Evolutionary conservation across 2,113 vertebrate genomes (phyloP).

Genomic region (Circaetus cinerascens): DNA sequence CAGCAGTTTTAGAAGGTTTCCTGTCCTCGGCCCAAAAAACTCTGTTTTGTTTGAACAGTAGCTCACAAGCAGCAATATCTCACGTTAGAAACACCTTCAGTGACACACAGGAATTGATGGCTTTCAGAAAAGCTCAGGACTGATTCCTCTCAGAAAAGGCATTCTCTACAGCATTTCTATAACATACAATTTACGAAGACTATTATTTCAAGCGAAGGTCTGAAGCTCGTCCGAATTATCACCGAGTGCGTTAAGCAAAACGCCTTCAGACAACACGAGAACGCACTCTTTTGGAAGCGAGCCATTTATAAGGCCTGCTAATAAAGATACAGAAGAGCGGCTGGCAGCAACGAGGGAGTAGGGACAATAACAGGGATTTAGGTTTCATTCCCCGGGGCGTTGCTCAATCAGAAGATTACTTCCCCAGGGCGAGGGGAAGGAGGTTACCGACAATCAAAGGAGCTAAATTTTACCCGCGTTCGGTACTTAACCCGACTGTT

Average conservation of each 20-base stretch:
- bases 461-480: not conserved
- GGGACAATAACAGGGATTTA: fast-evolving
- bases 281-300: fast-evolving
- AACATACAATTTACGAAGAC: fast-evolving
- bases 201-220: fast-evolving
- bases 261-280: fast-evolving
- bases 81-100: fast-evolving
- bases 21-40: not conserved
- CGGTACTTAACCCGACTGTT: fast-evolving
- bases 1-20: not conserved
- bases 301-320: not conserved
- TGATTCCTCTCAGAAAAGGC: not conserved
- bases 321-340: not conserved
- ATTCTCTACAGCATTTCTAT: fast-evolving
- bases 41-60: not conserved
- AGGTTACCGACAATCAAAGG: not conserved
- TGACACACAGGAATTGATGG: fast-evolving
- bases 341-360: not conserved
- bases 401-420: not conserved
- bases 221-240: not conserved
- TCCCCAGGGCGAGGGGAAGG: not conserved
- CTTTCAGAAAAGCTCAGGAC: not conserved
- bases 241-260: fast-evolving
- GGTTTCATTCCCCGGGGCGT: not conserved
- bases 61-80: not conserved